A percentile compares a stretch with the other conserved stretches of the same genome.
Evolutionary conservation across 2,797 vertebrate species (phyloP).

Genomic region (Hypotaenidia philippensis): DNA sequence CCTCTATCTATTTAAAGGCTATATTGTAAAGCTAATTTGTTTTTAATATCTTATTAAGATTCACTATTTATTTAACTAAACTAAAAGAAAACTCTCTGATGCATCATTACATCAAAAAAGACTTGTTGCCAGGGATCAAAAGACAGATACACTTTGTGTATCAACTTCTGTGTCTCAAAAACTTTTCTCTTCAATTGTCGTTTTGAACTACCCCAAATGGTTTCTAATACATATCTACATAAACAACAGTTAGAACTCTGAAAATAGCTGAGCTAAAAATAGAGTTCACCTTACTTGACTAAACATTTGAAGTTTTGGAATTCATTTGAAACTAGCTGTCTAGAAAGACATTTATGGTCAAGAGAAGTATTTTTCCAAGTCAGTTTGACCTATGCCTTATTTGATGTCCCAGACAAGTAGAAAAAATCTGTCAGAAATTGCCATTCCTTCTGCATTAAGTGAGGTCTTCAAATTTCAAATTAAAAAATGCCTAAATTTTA

Average conservation of each 20-base stretch:
- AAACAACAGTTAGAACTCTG: not conserved
- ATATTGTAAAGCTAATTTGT: not conserved
- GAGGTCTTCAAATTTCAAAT: not conserved
- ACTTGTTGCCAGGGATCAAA: not conserved
- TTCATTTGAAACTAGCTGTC: not conserved
- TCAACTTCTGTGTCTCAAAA: not conserved
- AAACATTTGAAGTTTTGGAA: not conserved
- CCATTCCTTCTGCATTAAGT: not conserved
- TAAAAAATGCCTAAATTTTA: not conserved
- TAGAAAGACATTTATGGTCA: accelerated
- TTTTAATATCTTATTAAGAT: not conserved
- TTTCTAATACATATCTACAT: not conserved
- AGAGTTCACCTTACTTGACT: not conserved
- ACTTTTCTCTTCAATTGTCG: not conserved
- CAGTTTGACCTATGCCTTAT: not conserved
- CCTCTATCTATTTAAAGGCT: not conserved
- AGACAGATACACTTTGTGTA: not conserved
- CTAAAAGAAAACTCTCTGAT: not conserved
- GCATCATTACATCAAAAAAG: not conserved
- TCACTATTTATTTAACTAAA: not conserved
- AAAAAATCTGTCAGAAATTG: not conserved
- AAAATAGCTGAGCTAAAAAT: not conserved
- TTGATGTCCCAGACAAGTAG: not conserved
- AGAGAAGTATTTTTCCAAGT: not conserved
- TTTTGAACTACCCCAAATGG: not conserved